phyloP scores from a whole-genome alignment of 1,140 invertebrate genomes.

The Caenorhabditis elegans region DNA sequence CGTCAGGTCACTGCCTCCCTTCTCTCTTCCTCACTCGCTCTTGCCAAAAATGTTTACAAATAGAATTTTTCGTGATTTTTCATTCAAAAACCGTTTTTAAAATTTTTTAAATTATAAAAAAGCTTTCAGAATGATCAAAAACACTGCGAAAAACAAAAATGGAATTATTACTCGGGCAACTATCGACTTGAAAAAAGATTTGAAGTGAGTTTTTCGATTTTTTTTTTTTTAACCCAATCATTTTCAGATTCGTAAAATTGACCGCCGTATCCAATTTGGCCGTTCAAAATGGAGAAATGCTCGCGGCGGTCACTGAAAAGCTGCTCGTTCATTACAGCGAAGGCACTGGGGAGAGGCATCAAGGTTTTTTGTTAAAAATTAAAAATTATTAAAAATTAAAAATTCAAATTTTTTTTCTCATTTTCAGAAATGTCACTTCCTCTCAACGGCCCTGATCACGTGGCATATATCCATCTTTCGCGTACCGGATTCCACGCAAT shows the following conservation, averaged over 20 bases:
- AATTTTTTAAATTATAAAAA: no score
- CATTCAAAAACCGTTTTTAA: no score
- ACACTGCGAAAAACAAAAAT: constrained; percentile 28
- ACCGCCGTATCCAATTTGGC: not conserved
- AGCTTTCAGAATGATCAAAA: not conserved
- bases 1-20: no score
- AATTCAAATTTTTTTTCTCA: not conserved
- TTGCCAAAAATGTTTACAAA: no score
- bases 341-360: not conserved
- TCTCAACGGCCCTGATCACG: constrained; percentile 1
- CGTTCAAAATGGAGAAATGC: constrained; percentile 36
- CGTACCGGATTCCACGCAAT: constrained; percentile 32
- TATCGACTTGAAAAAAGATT: constrained; percentile 35
- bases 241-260: constrained; percentile 13
- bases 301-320: not conserved
- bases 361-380: not conserved
- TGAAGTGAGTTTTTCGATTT: constrained; percentile 10
- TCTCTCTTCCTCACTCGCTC: no score
- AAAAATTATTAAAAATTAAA: not conserved
- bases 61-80: no score
- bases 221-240: not conserved
- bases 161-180: constrained; percentile 29
- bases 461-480: constrained; percentile 34
- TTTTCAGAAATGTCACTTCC: constrained; percentile 35
- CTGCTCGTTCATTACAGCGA: not conserved